Evolutionary conservation across 2,797 vertebrate genomes (phyloP), one percentile per base, ranked within the genome.

Genomic region (Brachyrhaphis roseni): DNA sequence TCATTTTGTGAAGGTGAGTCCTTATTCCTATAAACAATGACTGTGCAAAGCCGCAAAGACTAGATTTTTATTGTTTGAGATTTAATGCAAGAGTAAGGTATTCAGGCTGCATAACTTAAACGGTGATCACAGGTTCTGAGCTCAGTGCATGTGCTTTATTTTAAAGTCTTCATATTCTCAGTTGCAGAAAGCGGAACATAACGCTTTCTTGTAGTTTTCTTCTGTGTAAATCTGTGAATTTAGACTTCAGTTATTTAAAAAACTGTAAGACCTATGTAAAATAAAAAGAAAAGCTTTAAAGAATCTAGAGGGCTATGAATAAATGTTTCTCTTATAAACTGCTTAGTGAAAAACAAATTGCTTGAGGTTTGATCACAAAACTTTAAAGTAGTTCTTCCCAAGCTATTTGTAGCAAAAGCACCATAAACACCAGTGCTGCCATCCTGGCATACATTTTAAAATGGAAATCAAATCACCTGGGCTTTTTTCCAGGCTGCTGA

Each of bases 1-100:
- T 91, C 91, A 34, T 70, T 93, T 82, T 94, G 91, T 89, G 93
- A 94, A 95, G 95, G 96, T 96, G 90, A 94, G 92, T 90, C 34
- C 12, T 76, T 16, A 31, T 26, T 4, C 18, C 34, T 43, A 5
- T 15, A 26, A 75, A 26, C 20, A 71, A 47, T 77, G 11, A 72
- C 5, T 41, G 45, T 8, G 18, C 45, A 45, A 74, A 77, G 74
- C 28, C 8, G 2, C 20, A 76, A 73, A 46, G 7, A 81, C 47
- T 7, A 41, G 39, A 73, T 43, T 64, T 78, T 84, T 13, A 64
- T 79, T 74, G 76, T 74, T 36, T 45, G 11, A 74, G 34, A 28
- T 16, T 6, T 71, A 45, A 53, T n/a, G 47, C 34, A 39, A 45
- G 10, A 8, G 36, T 43, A 71, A 70, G 72, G 31, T 34, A 12